Conservation (phyloP, 2,113 vertebrate genomes). For the Gambusia holbrooki region DNA sequence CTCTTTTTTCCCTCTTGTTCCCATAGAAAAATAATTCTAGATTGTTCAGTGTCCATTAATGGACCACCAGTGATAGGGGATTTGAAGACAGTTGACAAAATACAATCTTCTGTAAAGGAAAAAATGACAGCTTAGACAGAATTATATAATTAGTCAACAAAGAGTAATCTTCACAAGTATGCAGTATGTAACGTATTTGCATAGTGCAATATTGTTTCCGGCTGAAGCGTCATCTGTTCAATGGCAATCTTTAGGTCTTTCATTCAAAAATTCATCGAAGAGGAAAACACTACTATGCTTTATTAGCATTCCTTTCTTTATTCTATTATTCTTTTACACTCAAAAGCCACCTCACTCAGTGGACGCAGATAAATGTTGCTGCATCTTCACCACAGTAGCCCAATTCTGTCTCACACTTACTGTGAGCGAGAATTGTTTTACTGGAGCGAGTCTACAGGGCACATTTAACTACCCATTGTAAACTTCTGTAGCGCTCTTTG, state of each 20-base stretch:
- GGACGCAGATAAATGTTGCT: conserved; percentile 8
- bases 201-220: neutral
- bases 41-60: too few relatives aligned
- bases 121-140: too few relatives aligned
- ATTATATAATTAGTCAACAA: too few relatives aligned
- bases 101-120: too few relatives aligned
- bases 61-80: too few relatives aligned
- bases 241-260: neutral
- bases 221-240: neutral
- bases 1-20: too few relatives aligned
- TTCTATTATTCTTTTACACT: neutral
- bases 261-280: neutral
- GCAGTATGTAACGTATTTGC: too few relatives aligned
- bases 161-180: too few relatives aligned
- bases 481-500: conserved; percentile 21
- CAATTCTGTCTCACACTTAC: conserved; percentile 2
- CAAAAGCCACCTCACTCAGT: conserved; percentile 3
- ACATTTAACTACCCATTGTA: conserved; percentile 36
- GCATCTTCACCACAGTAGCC: conserved; percentile 22
- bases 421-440: conserved; percentile 1
- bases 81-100: too few relatives aligned
- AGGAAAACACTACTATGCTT: neutral
- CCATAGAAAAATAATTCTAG: too few relatives aligned
- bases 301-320: neutral
- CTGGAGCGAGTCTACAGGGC: conserved; percentile 13